These are phyloP conservation scores for Pristionchus fissidentatus DNA, from an alignment of 2,888 invertebrate species.

Conservation along the genomic window DNA sequence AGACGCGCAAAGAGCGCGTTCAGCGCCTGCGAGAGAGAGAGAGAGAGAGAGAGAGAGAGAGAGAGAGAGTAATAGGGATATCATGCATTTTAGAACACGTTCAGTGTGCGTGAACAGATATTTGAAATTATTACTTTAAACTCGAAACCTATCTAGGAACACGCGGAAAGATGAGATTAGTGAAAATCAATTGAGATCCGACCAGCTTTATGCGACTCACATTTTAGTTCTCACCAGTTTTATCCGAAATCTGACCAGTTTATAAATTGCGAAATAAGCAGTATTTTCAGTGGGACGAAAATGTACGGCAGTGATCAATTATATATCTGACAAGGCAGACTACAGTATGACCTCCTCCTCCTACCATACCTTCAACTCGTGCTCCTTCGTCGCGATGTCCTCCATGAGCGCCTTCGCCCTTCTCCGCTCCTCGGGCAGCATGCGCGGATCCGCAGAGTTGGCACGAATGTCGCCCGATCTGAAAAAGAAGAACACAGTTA, in stretches of 20 bases:
- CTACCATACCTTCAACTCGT: conserved; percentile 41
- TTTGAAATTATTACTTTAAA: background rate
- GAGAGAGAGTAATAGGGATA: background rate
- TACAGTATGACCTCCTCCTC: background rate
- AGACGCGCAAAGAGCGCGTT: conserved; percentile 49
- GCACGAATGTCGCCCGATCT: conserved; percentile 60
- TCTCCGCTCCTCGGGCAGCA: conserved; percentile 49
- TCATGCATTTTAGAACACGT: background rate
- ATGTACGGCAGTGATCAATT: too few species aligned
- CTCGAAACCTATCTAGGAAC: too few species aligned
- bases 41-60: too few species aligned
- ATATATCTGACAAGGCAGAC: too few species aligned
- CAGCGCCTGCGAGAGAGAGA: conserved; percentile 27
- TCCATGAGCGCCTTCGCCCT: conserved; percentile 53
- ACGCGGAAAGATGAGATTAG: background rate
- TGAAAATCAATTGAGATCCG: too few species aligned
- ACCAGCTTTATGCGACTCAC: too few species aligned
- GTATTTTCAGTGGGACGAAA: too few species aligned
- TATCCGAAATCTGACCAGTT: background rate
- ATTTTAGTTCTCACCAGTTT: too few species aligned
- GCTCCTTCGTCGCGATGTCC: conserved; percentile 51
- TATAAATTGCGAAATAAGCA: too few species aligned
- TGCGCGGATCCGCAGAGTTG: conserved; percentile 61
- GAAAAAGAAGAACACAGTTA: conserved; percentile 47
- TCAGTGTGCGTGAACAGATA: background rate